Evolutionary conservation across 2,797 vertebrate species (phyloP).

Genomic region (Ciconia nigra): DNA sequence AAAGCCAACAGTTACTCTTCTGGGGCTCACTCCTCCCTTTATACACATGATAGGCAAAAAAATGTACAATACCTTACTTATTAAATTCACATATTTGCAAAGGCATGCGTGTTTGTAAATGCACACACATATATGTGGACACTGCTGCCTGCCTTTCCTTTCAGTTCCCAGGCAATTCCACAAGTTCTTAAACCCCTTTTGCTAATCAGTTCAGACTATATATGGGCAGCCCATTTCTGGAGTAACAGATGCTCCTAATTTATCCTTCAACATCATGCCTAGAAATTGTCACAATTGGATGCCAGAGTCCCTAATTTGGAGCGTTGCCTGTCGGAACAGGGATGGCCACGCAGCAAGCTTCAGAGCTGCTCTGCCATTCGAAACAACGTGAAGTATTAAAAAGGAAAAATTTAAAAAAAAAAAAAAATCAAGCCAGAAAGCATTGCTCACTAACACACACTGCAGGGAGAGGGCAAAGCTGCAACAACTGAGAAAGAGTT

Average conservation of each 20-base stretch:
- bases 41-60: background rate
- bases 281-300: constrained; percentile 10
- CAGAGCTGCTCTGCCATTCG: background rate
- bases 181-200: background rate
- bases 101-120: background rate
- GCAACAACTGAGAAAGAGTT: background rate
- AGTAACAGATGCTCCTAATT: constrained; percentile 44
- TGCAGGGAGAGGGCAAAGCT: background rate
- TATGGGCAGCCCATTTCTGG: background rate
- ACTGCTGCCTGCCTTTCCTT: background rate
- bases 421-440: background rate
- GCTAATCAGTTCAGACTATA: background rate
- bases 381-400: background rate
- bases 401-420: background rate
- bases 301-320: background rate
- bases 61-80: background rate
- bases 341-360: background rate
- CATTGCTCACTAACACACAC: background rate
- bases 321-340: background rate
- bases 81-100: background rate
- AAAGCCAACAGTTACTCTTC: background rate
- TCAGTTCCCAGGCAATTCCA: background rate
- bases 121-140: fast-evolving
- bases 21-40: background rate
- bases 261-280: constrained; percentile 29